Evolutionary conservation across 2,797 vertebrate species (phyloP), one percentile per base, ranked within the genome.

Genomic region (Scarus forsteni): DNA sequence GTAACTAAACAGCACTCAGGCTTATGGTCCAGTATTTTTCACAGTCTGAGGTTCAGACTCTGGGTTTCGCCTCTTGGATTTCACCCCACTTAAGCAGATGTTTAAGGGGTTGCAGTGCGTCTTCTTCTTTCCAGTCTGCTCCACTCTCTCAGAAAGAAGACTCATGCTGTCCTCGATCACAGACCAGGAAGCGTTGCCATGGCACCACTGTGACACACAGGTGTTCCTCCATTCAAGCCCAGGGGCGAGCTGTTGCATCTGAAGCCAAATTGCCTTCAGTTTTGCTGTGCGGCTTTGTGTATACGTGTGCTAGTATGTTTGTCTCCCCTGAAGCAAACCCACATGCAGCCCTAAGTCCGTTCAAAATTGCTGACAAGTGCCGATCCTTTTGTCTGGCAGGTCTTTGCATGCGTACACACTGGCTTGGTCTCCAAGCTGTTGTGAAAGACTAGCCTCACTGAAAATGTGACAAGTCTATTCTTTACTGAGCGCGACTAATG

Each of bases 401-500:
- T 78, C 83, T 85, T 77, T 81, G 71, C 80, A 56, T 73, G 79
- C 59, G 42, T 68, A 69, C 86, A 85, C 84, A 88, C 77, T 59
- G 70, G 85, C 87, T 89, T 71, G 86, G 74, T 85, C 85, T 88
- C 85, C 86, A 87, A 92, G 90, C 88, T 90, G 90, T 87, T 90
- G 88, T 82, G 88, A 87, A 85, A 85, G 81, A 88, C 87, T 66
- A 81, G 86, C 80, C 81, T 75, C 80, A 66, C 75, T 88, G 90
- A 91, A 88, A 92, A 87, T 90, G 81, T 92, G 90, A 91, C 88
- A 93, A 88, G 89, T 92, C 89, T 89, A 87, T 92, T 93, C 89
- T 91, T 88, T 89, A 88, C 86, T 45, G 81, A 93, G 89, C 88
- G 79, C 84, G 72, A 86, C 91, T 92, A 93, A 93, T 91, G 88